A percentile compares a stretch with the other conserved stretches of the same genome.
Evolutionary conservation across 2,113 vertebrate species (phyloP).

Genomic region (Nycticebus coucang): DNA sequence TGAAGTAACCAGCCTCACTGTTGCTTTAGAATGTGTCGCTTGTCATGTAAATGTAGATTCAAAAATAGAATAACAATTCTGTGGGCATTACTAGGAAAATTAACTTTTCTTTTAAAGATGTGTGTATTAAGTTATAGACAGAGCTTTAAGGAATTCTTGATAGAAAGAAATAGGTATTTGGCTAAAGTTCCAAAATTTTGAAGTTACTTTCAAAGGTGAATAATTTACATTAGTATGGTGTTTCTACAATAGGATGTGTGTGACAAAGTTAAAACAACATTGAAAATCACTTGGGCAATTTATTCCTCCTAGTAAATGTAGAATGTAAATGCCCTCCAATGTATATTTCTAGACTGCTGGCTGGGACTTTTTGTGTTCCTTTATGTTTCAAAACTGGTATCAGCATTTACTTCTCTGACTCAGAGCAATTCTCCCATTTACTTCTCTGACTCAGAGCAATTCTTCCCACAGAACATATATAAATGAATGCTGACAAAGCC

Average conservation of each 20-base stretch:
- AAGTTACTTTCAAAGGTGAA: slow-evolving; percentile 65
- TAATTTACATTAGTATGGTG: slow-evolving; percentile 60
- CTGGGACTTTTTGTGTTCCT: neutral
- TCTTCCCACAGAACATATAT: neutral
- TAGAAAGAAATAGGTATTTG: slow-evolving; percentile 64
- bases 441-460: slow-evolving; percentile 15
- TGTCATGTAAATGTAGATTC: slow-evolving; percentile 42
- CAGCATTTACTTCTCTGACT: slow-evolving; percentile 36
- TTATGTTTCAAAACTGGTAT: neutral
- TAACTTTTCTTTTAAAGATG: slow-evolving; percentile 44
- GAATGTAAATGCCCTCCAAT: neutral
- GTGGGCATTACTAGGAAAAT: slow-evolving; percentile 44
- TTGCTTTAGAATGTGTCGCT: neutral
- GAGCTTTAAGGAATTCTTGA: slow-evolving; percentile 41
- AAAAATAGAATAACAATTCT: slow-evolving; percentile 53
- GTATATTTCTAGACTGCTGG: neutral
- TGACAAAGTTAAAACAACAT: slow-evolving; percentile 67
- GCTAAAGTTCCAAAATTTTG: slow-evolving; percentile 45
- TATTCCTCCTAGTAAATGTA: slow-evolving; percentile 41
- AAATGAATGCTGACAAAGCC: slow-evolving; percentile 7
- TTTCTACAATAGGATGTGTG: slow-evolving; percentile 58
- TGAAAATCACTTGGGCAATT: slow-evolving; percentile 48
- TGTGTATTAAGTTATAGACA: slow-evolving; percentile 14
- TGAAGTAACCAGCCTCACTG: neutral
- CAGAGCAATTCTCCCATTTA: slow-evolving; percentile 4